phyloP scores from a whole-genome alignment of 2,888 invertebrate genomes.

The Spatulosminthurus flaviceps region DNA sequence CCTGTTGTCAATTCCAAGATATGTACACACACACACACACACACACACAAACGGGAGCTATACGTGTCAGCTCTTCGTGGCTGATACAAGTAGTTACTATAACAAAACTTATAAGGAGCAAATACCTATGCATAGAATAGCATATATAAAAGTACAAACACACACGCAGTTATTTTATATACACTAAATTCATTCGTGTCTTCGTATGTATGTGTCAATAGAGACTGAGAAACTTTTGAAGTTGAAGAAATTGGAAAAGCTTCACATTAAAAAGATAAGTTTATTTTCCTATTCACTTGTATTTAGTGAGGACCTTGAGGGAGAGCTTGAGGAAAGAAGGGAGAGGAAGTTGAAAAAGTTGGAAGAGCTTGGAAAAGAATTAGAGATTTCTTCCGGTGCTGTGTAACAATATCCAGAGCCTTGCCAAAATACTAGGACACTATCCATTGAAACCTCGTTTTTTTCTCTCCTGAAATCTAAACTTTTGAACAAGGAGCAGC shows the following conservation, averaged over 20 bases:
- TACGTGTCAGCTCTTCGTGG: no score
- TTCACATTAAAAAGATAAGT: neutral
- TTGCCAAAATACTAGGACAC: neutral
- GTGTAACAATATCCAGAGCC: conserved; percentile 20
- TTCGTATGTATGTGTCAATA: no score
- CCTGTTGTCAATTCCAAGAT: neutral
- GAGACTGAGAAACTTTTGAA: neutral
- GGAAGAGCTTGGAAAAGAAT: conserved; percentile 24
- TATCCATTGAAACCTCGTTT: neutral
- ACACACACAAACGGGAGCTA: no score
- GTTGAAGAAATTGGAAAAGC: conserved; percentile 10
- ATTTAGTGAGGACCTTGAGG: neutral
- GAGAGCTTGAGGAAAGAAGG: conserved; percentile 2
- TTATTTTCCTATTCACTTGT: conserved; percentile 18
- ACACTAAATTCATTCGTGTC: no score
- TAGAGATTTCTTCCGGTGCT: conserved; percentile 45
- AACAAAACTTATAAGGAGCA: no score
- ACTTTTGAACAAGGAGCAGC: no score
- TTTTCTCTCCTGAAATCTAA: no score
- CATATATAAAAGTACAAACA: no score
- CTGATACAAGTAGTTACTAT: no score
- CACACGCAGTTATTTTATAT: no score
- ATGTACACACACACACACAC: no score
- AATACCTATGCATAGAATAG: no score
- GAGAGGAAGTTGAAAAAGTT: conserved; percentile 27